Evolutionary conservation across 1,140 invertebrate genomes (phyloP).

Genomic region (Zaprionus africanus): DNA sequence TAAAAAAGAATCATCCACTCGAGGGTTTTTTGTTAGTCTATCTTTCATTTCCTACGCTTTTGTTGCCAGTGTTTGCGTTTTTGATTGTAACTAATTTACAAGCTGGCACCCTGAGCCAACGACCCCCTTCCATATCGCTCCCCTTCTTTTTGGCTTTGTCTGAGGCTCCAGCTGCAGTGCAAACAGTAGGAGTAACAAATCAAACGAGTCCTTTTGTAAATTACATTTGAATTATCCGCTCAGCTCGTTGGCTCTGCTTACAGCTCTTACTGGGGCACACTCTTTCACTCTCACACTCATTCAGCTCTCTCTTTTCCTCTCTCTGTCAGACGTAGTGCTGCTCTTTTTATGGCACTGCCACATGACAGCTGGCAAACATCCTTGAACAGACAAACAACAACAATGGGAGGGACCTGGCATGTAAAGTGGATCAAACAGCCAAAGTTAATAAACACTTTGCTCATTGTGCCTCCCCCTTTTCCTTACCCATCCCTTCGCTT

Average conservation of each 20-base stretch:
- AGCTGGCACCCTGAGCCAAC: slow-evolving; percentile 8
- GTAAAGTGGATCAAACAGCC: slow-evolving; percentile 80
- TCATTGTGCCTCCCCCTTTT: slow-evolving; percentile 11
- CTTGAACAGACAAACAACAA: slow-evolving; percentile 51
- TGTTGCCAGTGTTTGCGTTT: slow-evolving; percentile 45
- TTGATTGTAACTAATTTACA: slow-evolving; percentile 66
- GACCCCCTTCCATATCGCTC: neutral
- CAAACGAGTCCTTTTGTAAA: slow-evolving; percentile 81
- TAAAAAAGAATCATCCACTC: neutral
- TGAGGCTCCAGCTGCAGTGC: slow-evolving; percentile 30
- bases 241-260: slow-evolving; percentile 17
- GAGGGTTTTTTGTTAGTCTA: slow-evolving; percentile 18
- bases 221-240: slow-evolving; percentile 80
- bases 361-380: slow-evolving; percentile 67
- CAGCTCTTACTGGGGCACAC: neutral
- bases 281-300: neutral
- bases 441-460: slow-evolving; percentile 81
- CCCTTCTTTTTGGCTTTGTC: neutral
- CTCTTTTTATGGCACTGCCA: slow-evolving; percentile 49
- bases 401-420: slow-evolving; percentile 45
- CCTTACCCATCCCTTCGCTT: neutral
- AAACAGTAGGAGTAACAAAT: slow-evolving; percentile 67
- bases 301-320: neutral
- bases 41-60: slow-evolving; percentile 37
- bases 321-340: slow-evolving; percentile 4